phyloP scores from a whole-genome alignment of 2,113 vertebrate genomes.

The Manacus vitellinus region DNA sequence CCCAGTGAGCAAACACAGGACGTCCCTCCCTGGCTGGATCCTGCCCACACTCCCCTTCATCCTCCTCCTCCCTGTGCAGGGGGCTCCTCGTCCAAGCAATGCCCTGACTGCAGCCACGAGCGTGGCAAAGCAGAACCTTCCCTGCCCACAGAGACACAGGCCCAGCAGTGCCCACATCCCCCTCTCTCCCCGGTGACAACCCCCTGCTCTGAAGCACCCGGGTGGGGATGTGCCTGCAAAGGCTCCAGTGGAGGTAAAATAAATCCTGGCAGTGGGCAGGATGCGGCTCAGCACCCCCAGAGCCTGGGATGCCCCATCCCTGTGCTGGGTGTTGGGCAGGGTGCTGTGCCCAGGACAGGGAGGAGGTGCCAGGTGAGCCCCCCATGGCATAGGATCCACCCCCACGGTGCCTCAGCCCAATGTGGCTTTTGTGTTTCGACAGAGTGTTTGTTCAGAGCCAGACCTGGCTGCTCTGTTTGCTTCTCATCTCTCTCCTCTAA shows the following conservation, averaged over 20 bases:
- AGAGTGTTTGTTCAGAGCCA: slow-evolving; percentile 56
- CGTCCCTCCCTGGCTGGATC: background rate
- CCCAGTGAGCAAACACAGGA: background rate
- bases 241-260: background rate
- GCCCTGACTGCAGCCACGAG: background rate
- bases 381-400: accelerated
- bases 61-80: background rate
- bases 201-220: accelerated
- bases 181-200: accelerated
- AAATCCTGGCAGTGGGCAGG: background rate
- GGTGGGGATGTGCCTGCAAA: accelerated
- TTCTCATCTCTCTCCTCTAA: slow-evolving; percentile 68
- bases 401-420: background rate
- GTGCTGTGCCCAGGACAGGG: background rate
- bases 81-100: background rate
- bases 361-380: background rate
- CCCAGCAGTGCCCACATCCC: accelerated
- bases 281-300: accelerated
- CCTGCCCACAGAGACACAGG: background rate
- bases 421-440: background rate
- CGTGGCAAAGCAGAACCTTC: background rate
- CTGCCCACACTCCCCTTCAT: background rate
- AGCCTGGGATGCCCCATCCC: background rate
- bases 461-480: slow-evolving; percentile 67
- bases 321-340: accelerated